Evolutionary conservation across 2,113 vertebrate species (phyloP), one percentile per base, ranked within the genome.

Genomic region (Myotis lucifugus): DNA sequence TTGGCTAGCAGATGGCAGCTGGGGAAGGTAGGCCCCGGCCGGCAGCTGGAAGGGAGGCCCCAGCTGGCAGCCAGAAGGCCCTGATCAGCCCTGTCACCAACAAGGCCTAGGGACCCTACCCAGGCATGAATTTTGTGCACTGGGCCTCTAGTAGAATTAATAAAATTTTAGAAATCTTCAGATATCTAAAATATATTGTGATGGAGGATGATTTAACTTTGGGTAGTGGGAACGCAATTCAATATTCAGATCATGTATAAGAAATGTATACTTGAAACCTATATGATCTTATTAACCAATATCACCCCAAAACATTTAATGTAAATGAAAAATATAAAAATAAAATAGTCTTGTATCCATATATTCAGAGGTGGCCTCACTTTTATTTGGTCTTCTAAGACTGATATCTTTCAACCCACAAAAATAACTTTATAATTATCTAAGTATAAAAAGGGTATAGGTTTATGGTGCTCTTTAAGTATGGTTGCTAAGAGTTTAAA

Each of bases 21-120:
- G 1, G 10, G 46, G 7, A 56, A 21, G 54, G 18, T 21, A 21
- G 19, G 2, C 7, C 19, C 54, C 7, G 7, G 2, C 19, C 2
- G 7, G 18, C 54, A 19, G 54, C 7, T 3, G 2, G 19, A 7
- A 21, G 54, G 18, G 54, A 56, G 54, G 19, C 7, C 48, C 13
- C 48, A 50, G 48, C 48, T 14, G 2, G 48, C 13, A 50, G 48
- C 12, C 13, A 13, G 48, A 14, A 50, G 13, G 48, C 48, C 54
- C 54, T 0, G 18, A 56, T 56, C 2, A 0, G 7, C 54, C 54
- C 19, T 21, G 6, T 56, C 54, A 56, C 18, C 7, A 19, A 19
- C 54, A 19, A 56, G 54, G 54, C 19, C 54, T 56, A 56, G 18
- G 18, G 18, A 56, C 54, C 19, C 54, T 56, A 56, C 54, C 54